These are phyloP conservation scores for Arnoldichthys spilopterus DNA, from an alignment of 2,797 vertebrate species.

Conservation along the genomic window DNA sequence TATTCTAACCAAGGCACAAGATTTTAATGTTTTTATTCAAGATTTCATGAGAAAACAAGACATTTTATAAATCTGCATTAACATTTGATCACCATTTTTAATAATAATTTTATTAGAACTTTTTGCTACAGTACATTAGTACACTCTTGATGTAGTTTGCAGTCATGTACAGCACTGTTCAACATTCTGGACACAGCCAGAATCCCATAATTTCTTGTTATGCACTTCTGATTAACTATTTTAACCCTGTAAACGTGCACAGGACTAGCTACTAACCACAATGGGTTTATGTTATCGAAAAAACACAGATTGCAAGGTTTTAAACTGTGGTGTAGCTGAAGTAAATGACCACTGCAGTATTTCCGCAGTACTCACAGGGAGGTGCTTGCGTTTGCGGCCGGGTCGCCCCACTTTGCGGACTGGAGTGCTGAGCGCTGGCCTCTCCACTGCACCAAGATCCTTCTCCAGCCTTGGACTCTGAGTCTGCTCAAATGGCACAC, in stretches of 20 bases:
- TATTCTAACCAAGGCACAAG: too few relatives aligned
- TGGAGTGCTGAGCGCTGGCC: conserved; percentile 78
- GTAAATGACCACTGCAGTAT: conserved; percentile 22
- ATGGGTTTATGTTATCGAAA: neutral
- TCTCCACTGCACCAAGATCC: conserved; percentile 82
- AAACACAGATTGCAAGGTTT: neutral
- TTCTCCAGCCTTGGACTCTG: conserved; percentile 84
- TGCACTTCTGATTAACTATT: too few relatives aligned
- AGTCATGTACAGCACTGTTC: too few relatives aligned
- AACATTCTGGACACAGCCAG: too few relatives aligned
- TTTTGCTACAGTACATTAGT: too few relatives aligned
- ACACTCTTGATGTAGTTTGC: too few relatives aligned
- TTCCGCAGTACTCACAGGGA: conserved; percentile 81
- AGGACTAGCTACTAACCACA: neutral
- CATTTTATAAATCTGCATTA: too few relatives aligned
- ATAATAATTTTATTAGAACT: too few relatives aligned
- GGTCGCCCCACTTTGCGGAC: conserved; percentile 85
- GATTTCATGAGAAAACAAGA: too few relatives aligned
- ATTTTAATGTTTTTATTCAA: too few relatives aligned
- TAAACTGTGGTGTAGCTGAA: neutral
- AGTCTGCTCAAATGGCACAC: conserved; percentile 74
- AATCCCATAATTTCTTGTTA: too few relatives aligned
- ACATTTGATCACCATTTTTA: too few relatives aligned
- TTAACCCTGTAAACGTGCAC: neutral
- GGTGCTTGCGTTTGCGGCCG: conserved; percentile 88